Evolutionary conservation across 2,113 vertebrate species (phyloP).

Genomic region (Seriola aureovittata): DNA sequence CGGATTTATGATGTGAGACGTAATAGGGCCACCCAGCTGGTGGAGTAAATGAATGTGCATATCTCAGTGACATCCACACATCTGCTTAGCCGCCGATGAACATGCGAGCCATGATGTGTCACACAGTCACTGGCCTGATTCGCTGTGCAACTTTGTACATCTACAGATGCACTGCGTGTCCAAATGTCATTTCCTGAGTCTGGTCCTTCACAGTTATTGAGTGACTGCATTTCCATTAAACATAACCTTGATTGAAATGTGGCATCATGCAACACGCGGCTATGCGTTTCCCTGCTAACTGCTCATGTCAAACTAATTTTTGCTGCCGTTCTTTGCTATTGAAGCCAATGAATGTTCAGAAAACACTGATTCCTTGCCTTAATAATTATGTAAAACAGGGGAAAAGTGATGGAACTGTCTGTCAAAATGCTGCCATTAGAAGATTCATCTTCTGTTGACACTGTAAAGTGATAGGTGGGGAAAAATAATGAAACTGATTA

Average conservation of each 20-base stretch:
- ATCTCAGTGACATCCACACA: constrained; percentile 78
- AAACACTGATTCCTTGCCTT: background rate
- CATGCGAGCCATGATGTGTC: constrained; percentile 56
- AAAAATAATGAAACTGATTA: background rate
- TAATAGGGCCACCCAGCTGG: constrained; percentile 83
- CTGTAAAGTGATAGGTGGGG: background rate
- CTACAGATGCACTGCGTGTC: constrained; percentile 12
- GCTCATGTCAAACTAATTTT: background rate
- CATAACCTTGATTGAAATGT: constrained; percentile 21
- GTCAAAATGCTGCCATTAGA: background rate
- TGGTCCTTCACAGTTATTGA: constrained; percentile 18
- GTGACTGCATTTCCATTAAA: constrained; percentile 17
- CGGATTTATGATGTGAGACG: constrained; percentile 81
- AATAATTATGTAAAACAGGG: constrained; percentile 31
- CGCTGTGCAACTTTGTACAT: constrained; percentile 3
- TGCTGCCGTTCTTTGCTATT: background rate
- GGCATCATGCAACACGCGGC: background rate
- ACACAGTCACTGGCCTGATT: constrained; percentile 52
- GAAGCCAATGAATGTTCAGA: background rate
- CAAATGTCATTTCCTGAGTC: constrained; percentile 23
- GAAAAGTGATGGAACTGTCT: constrained; percentile 4
- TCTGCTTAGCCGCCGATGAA: constrained; percentile 71
- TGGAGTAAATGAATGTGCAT: constrained; percentile 79
- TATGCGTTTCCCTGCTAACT: constrained; percentile 11
- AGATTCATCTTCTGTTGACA: constrained; percentile 2